Evolutionary conservation across 2,113 vertebrate species (phyloP).

Genomic region (Odocoileus hemionus): DNA sequence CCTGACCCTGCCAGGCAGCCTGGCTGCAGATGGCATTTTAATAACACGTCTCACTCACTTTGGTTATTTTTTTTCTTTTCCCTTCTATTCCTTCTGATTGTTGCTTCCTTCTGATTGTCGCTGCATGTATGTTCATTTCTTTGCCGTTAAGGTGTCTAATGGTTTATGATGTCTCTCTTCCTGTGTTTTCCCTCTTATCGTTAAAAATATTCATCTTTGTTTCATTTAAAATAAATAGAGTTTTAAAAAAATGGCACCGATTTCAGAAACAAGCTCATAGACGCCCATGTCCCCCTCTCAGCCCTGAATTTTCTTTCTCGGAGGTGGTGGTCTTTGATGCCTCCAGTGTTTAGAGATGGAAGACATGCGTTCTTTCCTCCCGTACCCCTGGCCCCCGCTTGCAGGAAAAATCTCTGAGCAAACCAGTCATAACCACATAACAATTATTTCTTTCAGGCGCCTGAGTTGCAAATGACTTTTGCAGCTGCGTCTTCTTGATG

Average conservation of each 20-base stretch:
- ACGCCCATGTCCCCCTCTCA: neutral
- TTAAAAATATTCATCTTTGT: neutral
- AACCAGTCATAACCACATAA: neutral
- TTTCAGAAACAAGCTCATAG: neutral
- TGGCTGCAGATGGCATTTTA: neutral
- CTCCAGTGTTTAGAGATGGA: neutral
- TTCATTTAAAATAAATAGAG: neutral
- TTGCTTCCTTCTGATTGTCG: neutral
- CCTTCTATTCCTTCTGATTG: neutral
- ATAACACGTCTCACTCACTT: fast-evolving
- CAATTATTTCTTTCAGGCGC: neutral
- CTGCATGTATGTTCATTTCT: fast-evolving
- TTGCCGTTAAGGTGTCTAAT: neutral
- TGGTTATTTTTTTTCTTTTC: neutral
- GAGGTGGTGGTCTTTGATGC: neutral
- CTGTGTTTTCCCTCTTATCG: neutral
- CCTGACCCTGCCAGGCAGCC: neutral
- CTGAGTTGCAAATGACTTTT: neutral
- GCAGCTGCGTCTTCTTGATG: neutral
- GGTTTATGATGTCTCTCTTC: neutral
- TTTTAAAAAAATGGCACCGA: fast-evolving
- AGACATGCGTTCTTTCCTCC: neutral
- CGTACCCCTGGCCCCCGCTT: fast-evolving
- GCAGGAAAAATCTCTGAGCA: neutral
- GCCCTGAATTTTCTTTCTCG: neutral